A percentile compares a stretch with the other conserved stretches of the same genome.
These are phyloP conservation scores for Polypedilum vanderplanki DNA, from an alignment of 1,140 invertebrate species.

Conservation along the genomic window DNA sequence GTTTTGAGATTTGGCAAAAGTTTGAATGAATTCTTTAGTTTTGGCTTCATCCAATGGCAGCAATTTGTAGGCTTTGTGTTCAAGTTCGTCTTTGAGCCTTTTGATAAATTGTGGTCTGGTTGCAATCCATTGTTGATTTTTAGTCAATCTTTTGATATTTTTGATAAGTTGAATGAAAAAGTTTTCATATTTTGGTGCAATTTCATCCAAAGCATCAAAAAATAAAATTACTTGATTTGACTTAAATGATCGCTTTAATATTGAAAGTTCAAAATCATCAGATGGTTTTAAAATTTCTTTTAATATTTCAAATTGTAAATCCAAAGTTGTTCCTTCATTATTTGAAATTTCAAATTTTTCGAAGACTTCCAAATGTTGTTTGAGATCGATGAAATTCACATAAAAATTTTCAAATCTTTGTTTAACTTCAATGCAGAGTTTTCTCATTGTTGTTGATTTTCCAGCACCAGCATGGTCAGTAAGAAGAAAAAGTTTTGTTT, in stretches of 20 bases:
- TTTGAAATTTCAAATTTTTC: neutral
- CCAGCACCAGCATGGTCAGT: neutral
- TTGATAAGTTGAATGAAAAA: neutral
- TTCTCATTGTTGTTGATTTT: neutral
- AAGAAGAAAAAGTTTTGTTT: neutral
- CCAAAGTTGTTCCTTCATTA: too few relatives aligned
- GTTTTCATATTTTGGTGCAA: neutral
- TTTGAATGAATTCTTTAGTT: too few relatives aligned
- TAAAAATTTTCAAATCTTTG: neutral
- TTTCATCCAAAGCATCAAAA: neutral
- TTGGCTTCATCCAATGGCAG: neutral
- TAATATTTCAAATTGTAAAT: too few relatives aligned
- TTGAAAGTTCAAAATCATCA: neutral
- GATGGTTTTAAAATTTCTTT: neutral
- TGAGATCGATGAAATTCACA: too few relatives aligned
- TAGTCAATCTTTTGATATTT: neutral
- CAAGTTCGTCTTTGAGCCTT: neutral
- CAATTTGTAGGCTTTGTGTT: neutral
- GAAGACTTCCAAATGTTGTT: too few relatives aligned
- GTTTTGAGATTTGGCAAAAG: too few relatives aligned
- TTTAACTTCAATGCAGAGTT: neutral
- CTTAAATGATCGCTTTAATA: neutral
- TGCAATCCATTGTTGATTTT: too few relatives aligned
- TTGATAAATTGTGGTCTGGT: too few relatives aligned
- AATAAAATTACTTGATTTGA: neutral